These are phyloP conservation scores for Molothrus ater DNA, from an alignment of 2,797 vertebrate genomes.

Conservation along the genomic window DNA sequence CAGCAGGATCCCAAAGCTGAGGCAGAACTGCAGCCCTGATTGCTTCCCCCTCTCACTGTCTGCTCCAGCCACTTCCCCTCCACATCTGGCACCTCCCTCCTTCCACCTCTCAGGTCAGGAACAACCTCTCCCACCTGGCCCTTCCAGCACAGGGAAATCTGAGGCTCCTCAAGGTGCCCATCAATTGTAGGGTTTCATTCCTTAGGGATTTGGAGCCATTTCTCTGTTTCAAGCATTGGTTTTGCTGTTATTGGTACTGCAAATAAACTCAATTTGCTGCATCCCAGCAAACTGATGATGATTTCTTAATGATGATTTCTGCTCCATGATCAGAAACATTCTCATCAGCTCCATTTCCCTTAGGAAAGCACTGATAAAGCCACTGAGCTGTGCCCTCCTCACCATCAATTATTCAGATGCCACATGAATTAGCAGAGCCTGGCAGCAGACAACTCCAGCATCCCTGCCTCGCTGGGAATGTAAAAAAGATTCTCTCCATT, in stretches of 20 bases:
- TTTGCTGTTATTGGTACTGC: background rate
- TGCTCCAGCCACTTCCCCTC: background rate
- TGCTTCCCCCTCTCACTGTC: background rate
- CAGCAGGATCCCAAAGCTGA: accelerated
- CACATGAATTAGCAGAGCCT: background rate
- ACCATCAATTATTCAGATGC: background rate
- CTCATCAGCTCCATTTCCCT: background rate
- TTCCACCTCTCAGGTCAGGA: background rate
- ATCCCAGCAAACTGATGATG: accelerated
- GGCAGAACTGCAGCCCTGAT: background rate
- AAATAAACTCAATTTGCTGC: background rate
- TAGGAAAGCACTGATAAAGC: background rate
- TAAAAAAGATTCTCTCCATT: background rate
- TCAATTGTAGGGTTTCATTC: accelerated
- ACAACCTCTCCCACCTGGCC: background rate
- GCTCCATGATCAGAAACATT: background rate
- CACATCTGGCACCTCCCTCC: background rate
- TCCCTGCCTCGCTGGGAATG: accelerated
- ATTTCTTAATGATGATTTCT: background rate
- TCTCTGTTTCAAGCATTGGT: background rate
- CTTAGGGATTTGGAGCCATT: background rate
- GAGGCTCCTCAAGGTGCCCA: accelerated
- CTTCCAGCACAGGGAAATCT: accelerated
- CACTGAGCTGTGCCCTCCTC: background rate
- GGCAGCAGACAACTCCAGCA: background rate